Percentiles rank a stretch among this genome's conserved stretches.
Conservation (phyloP, 2,113 vertebrate genomes). For the Asarcornis scutulata region DNA sequence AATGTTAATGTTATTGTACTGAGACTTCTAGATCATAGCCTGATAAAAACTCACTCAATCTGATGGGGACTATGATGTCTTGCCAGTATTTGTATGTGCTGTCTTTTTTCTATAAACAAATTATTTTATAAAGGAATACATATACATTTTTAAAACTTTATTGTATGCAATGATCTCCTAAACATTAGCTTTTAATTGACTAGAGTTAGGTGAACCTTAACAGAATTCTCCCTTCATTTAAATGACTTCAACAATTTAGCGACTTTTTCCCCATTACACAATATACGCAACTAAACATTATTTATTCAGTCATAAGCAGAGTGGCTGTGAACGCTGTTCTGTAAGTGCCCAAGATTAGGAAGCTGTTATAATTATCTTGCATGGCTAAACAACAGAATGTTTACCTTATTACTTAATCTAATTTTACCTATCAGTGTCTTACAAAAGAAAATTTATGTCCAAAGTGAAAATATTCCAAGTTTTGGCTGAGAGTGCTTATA, state of each 20-base stretch:
- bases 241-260: neutral
- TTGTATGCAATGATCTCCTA: neutral
- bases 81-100: neutral
- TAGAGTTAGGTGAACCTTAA: neutral
- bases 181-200: neutral
- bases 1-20: neutral
- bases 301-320: slow-evolving; percentile 20
- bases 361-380: slow-evolving; percentile 51
- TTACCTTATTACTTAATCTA: neutral
- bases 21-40: neutral
- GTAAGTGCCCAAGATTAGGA: slow-evolving; percentile 12
- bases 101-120: neutral
- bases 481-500: neutral
- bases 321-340: slow-evolving; percentile 12
- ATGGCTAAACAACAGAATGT: neutral
- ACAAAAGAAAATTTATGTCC: neutral
- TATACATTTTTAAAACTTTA: neutral
- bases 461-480: neutral
- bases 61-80: neutral
- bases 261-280: neutral
- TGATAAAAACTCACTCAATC: neutral
- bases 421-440: neutral
- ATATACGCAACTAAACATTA: neutral
- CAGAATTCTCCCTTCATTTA: neutral
- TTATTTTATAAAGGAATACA: neutral